These are phyloP conservation scores for Lagopus muta DNA, from an alignment of 2,113 vertebrate species.

Conservation along the genomic window DNA sequence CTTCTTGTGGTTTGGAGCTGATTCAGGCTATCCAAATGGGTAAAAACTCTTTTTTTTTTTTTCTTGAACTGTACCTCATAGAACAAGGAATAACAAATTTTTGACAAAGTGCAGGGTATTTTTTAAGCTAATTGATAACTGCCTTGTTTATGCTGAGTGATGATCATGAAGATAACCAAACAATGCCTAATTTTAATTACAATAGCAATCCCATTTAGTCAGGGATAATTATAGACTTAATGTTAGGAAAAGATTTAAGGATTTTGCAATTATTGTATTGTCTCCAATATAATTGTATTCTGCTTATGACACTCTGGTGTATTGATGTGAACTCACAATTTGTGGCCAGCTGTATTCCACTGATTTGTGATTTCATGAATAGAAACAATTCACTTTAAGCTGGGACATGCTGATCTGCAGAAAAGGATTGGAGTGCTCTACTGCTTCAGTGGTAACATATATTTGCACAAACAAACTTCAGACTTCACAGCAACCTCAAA, in stretches of 20 bases:
- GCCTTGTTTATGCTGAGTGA: neutral
- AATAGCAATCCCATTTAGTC: neutral
- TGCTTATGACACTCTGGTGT: neutral
- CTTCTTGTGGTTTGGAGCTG: neutral
- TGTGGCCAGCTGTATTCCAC: neutral
- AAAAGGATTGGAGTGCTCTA: neutral
- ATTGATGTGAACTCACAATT: neutral
- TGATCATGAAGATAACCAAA: neutral
- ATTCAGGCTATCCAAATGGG: neutral
- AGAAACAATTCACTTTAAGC: neutral
- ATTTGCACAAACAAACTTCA: neutral
- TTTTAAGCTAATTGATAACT: neutral
- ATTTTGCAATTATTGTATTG: conserved; percentile 3
- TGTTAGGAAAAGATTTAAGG: neutral
- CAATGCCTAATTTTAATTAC: neutral
- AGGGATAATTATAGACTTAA: neutral
- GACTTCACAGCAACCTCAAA: neutral
- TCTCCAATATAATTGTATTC: neutral
- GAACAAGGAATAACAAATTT: neutral
- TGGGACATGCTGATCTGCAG: neutral
- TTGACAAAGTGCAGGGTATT: neutral
- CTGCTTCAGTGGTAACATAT: neutral
- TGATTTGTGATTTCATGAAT: neutral
- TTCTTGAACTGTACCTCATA: neutral
- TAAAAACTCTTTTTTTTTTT: neutral